Evolutionary conservation across 2,888 invertebrate species (phyloP).

Genomic region (Conistra vaccinii): DNA sequence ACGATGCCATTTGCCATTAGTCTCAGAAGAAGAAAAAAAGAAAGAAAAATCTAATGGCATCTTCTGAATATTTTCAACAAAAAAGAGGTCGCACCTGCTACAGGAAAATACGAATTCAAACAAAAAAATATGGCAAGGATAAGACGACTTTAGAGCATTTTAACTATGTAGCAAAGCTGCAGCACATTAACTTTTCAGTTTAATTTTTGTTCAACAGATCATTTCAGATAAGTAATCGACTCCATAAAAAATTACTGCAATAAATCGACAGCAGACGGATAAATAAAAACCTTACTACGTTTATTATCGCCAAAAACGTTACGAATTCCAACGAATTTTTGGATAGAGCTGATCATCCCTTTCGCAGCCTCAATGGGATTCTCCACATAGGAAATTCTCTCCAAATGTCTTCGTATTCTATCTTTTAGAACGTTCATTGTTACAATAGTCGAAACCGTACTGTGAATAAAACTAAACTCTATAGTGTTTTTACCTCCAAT

Average conservation of each 20-base stretch:
- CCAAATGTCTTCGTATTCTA: conserved; percentile 36
- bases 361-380: conserved; percentile 75
- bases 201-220: background rate
- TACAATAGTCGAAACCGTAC: conserved; percentile 4
- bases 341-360: conserved; percentile 74
- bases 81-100: background rate
- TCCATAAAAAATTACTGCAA: background rate
- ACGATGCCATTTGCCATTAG: too few relatives aligned
- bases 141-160: background rate
- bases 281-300: conserved; percentile 65
- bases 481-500: conserved; percentile 6
- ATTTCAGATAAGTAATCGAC: background rate
- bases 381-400: conserved; percentile 56
- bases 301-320: conserved; percentile 77
- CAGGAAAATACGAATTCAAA: too few relatives aligned
- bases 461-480: conserved; percentile 16
- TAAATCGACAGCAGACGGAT: background rate
- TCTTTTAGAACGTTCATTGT: conserved; percentile 49
- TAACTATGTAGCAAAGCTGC: background rate
- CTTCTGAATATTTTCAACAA: background rate
- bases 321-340: conserved; percentile 75
- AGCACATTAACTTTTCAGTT: background rate
- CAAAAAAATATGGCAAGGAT: background rate
- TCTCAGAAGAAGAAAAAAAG: background rate
- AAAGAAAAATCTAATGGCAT: background rate